Base-by-base conservation (phyloP, 2,113 vertebrate species). In the Chionodraco myersi region DNA sequence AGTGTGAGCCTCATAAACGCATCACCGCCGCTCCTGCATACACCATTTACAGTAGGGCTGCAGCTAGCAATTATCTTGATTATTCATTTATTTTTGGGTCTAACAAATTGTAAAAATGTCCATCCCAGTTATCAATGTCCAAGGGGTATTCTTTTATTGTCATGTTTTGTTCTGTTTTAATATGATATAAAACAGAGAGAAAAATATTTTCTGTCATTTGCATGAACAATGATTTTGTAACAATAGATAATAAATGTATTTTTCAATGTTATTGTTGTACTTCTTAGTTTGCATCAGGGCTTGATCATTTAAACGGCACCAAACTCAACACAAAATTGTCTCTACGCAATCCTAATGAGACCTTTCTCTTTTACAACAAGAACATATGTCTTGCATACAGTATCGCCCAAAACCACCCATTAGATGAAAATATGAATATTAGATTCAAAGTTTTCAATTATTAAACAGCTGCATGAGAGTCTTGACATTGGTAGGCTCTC, bases 301-400 rank as follows among this genome's bases (percentile, higher is more conserved):
- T 72, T 75, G 72, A 86, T 83, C 77, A 75, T 83, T 79, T 71
- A 82, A 86, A 74, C 59, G 57, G 45, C 61, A 51, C 15, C 23
- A 69, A 78, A 77, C 78, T 84, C 58, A 82, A 75, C 47, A 72
- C 47, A 79, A 49, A 82, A 60, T 54, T 62, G 58, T 75, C n/a
- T 83, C 49, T 47, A 44, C 21, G 60, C 23, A 77, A 57, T 67
- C 41, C 67, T 79, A 18, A 74, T 74, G 63, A 77, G 65, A 84
- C 54, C 11, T 6, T 71, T 79, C 10, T n/a, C 15, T 68, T 52
- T 82, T 60, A 79, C 77, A 70, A 71, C 79, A 48, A 49, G n/a
- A 66, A 26, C 45, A 62, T 62, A 62, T 70, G 14, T 49, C 26
- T 64, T 80, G n/a, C 21, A 67, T 84, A 18, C 47, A 70, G 62